Evolutionary conservation across 2,888 invertebrate species (phyloP), one percentile per base, ranked within the genome.

Genomic region (Tenthredo mesomela): DNA sequence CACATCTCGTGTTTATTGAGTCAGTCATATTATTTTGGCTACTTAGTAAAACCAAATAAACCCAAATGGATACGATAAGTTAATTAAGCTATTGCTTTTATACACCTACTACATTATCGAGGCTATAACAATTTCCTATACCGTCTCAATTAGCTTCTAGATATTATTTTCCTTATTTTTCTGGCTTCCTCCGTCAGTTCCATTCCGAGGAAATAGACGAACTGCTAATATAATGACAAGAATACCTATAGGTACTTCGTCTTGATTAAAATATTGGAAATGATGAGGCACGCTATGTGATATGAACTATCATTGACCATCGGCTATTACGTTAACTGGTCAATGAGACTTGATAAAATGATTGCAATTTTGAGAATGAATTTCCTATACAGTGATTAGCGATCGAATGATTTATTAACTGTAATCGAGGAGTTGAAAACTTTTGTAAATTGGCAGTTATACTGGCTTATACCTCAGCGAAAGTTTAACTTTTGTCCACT

Each of bases 181-280:
- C n/a, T n/a, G n/a, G n/a, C n/a, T n/a, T n/a, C n/a, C 21, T 71
- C 12, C n/a, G 71, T 71, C 3, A 43, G 37, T n/a, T 37, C 2
- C 21, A 71, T 40, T 7, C n/a, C n/a, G 40, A 29, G 43, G 43
- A 21, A 71, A 40, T 71, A 15, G 37, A 21, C 50, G 9, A 50
- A 25, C 47, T 4, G 75, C 7, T 77, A 33, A 77, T 29, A 50
- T 77, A 50, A 77, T 50, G 47, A 77, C 25, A n/a, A 50, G 61
- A 40, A 61, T n/a, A n/a, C n/a, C n/a, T n/a, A n/a, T n/a, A n/a
- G n/a, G 61, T 37, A 40, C 40, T 58, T 61, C n/a, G 37, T 12
- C 78, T 61, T 61, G 78, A 61, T 80, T 40, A 37, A 61, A 61
- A 80, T 80, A 80, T 80, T 21, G 15, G 78, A n/a, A 0, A 40